These are phyloP conservation scores for Acanthopleura granulata DNA, from an alignment of 2,888 invertebrate species.

Conservation along the genomic window DNA sequence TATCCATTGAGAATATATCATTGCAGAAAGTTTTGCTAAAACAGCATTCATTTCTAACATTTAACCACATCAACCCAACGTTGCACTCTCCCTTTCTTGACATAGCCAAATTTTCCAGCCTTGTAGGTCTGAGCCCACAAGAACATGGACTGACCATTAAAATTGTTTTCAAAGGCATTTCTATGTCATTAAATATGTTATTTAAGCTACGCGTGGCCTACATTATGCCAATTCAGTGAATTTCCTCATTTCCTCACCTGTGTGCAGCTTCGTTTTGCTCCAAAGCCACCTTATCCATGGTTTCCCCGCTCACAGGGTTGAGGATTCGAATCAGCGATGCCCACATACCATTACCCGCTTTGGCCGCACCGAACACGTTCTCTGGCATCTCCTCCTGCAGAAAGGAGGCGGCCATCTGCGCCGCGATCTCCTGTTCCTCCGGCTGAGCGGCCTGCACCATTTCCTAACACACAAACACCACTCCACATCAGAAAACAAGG, in stretches of 20 bases:
- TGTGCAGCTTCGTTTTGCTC: slow-evolving; percentile 98
- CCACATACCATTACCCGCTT: slow-evolving; percentile 95
- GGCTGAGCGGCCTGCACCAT: slow-evolving; percentile 97
- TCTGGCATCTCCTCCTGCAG: slow-evolving; percentile 95
- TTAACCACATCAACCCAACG: too few species aligned
- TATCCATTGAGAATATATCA: too few species aligned
- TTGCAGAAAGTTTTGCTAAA: too few species aligned
- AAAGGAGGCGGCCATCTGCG: slow-evolving; percentile 98
- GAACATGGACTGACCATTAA: too few species aligned
- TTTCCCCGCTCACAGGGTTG: slow-evolving; percentile 78
- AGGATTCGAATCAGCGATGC: slow-evolving; percentile 77
- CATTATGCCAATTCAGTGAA: too few species aligned
- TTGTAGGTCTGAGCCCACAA: too few species aligned
- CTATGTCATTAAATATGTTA: too few species aligned
- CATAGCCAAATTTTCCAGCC: too few species aligned
- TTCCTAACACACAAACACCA: slow-evolving; percentile 71
- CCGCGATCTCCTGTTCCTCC: slow-evolving; percentile 94
- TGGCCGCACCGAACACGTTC: slow-evolving; percentile 93
- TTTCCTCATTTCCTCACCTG: slow-evolving; percentile 72
- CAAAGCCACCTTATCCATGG: slow-evolving; percentile 77
- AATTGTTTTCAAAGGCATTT: too few species aligned
- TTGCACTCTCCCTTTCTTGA: too few species aligned
- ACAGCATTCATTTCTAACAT: too few species aligned
- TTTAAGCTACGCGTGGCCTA: too few species aligned
- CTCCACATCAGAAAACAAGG: background rate